A percentile compares a stretch with the other conserved stretches of the same genome.
These are phyloP conservation scores for Drosophila maculinotata DNA, from an alignment of 2,888 invertebrate genomes.

Conservation along the genomic window DNA sequence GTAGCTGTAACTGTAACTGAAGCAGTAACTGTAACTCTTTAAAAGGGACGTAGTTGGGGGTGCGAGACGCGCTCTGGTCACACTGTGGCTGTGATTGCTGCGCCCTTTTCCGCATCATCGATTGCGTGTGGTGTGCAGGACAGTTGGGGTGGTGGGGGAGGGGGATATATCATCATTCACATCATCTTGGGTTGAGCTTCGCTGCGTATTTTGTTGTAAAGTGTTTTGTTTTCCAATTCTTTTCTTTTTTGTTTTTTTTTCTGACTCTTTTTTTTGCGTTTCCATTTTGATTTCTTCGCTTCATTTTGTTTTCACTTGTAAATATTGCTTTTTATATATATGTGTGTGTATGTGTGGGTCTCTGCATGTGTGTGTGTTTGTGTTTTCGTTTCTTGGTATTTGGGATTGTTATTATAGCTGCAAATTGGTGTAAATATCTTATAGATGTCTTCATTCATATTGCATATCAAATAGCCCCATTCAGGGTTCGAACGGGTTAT, in stretches of 20 bases:
- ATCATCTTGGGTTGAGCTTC: slow-evolving; percentile 54
- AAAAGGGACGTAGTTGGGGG: not conserved
- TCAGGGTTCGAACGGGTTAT: slow-evolving; percentile 16
- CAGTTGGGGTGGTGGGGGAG: not conserved
- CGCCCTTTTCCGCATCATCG: slow-evolving; percentile 76
- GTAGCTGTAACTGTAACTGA: slow-evolving; percentile 15
- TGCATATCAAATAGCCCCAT: slow-evolving; percentile 40
- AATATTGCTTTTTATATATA: slow-evolving; percentile 15
- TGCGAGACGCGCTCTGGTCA: slow-evolving; percentile 18
- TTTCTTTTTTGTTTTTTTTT: slow-evolving; percentile 24
- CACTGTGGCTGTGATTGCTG: slow-evolving; percentile 55
- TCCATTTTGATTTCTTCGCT: slow-evolving; percentile 1
- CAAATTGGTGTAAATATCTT: slow-evolving; percentile 55
- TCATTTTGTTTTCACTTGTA: slow-evolving; percentile 10
- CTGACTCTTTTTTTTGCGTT: slow-evolving; percentile 1
- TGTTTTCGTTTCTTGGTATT: slow-evolving; percentile 6
- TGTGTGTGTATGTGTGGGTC: not conserved
- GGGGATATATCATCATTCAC: slow-evolving; percentile 42
- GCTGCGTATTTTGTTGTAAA: slow-evolving; percentile 46
- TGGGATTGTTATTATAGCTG: slow-evolving; percentile 53
- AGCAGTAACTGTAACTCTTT: slow-evolving; percentile 16
- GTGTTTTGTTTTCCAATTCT: slow-evolving; percentile 62
- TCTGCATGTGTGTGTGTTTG: not conserved
- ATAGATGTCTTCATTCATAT: slow-evolving; percentile 50
- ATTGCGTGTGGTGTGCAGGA: slow-evolving; percentile 24